phyloP scores from a whole-genome alignment of 2,113 vertebrate genomes.

The Irena cyanogastra region DNA sequence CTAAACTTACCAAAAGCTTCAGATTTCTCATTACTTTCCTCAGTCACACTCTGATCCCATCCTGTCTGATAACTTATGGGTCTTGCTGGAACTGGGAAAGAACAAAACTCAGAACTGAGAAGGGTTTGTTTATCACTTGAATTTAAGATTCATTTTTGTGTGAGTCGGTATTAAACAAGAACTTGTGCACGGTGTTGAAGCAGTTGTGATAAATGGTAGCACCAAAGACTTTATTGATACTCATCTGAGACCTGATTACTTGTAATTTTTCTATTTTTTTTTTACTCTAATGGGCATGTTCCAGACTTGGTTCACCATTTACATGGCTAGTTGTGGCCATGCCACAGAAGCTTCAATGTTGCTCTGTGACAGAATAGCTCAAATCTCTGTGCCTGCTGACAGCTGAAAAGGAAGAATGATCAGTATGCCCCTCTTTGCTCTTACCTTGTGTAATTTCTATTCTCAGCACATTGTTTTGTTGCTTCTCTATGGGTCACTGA shows the following conservation, averaged over 20 bases:
- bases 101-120: not conserved
- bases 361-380: not conserved
- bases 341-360: not conserved
- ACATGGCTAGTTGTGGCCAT: not conserved
- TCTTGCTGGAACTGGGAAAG: not conserved
- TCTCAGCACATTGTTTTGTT: not conserved
- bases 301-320: not conserved
- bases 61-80: not conserved
- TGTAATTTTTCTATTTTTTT: not conserved
- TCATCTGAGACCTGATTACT: not conserved
- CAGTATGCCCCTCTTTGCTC: not conserved
- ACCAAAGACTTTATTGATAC: not conserved
- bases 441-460: not conserved
- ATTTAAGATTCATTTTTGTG: not conserved
- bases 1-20: not conserved
- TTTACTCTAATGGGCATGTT: not conserved
- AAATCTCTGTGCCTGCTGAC: not conserved
- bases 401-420: not conserved
- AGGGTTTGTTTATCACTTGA: not conserved
- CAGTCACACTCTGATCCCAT: not conserved
- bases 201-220: not conserved
- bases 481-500: not conserved
- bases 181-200: not conserved
- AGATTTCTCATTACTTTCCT: not conserved
- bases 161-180: not conserved